These are phyloP conservation scores for Neuroscelio doddi DNA, from an alignment of 2,888 invertebrate genomes.

Conservation along the genomic window DNA sequence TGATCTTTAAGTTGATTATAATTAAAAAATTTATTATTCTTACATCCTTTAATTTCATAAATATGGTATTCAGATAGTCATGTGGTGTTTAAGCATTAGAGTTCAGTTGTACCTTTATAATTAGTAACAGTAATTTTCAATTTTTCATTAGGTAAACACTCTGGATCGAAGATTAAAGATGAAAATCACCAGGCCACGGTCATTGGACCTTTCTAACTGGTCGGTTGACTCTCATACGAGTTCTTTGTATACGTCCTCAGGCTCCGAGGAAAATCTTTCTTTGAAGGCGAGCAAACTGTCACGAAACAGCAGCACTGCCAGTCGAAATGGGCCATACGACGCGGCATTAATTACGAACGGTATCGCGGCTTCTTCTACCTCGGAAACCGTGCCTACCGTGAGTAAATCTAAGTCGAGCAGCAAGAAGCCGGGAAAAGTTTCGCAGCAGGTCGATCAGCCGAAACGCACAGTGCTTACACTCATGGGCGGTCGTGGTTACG, in stretches of 20 bases:
- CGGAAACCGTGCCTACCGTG: conserved; percentile 50
- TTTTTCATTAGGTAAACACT: conserved; percentile 74
- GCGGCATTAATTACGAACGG: conserved; percentile 52
- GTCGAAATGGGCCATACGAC: conserved; percentile 76
- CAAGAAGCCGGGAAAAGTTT: conserved; percentile 62
- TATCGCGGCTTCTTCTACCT: conserved; percentile 32
- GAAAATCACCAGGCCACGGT: conserved; percentile 87
- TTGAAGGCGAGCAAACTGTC: conserved; percentile 79
- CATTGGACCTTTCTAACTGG: conserved; percentile 89
- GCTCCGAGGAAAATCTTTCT: conserved; percentile 89
- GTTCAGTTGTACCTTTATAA: too few relatives aligned
- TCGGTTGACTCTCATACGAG: conserved; percentile 89
- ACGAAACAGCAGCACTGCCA: conserved; percentile 84
- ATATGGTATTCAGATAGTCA: too few relatives aligned
- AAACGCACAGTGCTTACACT: conserved; percentile 86
- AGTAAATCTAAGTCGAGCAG: conserved; percentile 58
- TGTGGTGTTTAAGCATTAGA: too few relatives aligned
- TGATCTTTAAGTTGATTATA: too few relatives aligned
- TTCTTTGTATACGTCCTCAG: conserved; percentile 86
- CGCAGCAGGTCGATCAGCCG: conserved; percentile 73
- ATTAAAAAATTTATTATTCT: too few relatives aligned
- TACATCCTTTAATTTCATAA: too few relatives aligned
- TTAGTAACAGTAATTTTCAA: neutral
- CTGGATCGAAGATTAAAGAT: conserved; percentile 85
- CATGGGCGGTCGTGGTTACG: conserved; percentile 91